Conservation (phyloP, 1,140 invertebrate genomes). For the Papilio xuthus region DNA sequence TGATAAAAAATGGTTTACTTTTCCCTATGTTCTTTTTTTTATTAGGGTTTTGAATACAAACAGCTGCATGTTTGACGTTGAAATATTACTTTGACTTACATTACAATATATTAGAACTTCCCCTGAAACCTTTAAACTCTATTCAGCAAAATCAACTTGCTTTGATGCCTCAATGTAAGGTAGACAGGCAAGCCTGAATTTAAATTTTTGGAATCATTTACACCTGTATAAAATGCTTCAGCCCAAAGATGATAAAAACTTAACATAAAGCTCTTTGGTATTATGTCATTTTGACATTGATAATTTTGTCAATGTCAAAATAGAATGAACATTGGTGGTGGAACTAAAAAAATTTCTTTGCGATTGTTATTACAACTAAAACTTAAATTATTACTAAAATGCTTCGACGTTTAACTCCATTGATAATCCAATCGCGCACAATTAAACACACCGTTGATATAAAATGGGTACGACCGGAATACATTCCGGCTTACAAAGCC, state of each 20-base stretch:
- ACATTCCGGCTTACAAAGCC: constrained; percentile 81
- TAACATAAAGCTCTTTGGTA: neutral
- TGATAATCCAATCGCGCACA: constrained; percentile 59
- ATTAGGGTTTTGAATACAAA: neutral
- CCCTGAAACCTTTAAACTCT: too few species aligned
- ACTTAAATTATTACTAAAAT: constrained; percentile 50
- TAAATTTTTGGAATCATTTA: too few species aligned
- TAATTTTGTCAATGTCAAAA: constrained; percentile 31
- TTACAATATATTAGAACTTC: too few species aligned
- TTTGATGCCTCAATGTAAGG: too few species aligned
- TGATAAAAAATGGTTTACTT: constrained; percentile 48
- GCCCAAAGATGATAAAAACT: too few species aligned
- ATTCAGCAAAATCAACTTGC: too few species aligned
- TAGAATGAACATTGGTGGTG: neutral
- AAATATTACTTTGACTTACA: too few species aligned
- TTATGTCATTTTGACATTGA: neutral
- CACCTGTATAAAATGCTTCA: too few species aligned
- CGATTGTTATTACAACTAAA: constrained; percentile 34
- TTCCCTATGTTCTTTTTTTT: constrained; percentile 16
- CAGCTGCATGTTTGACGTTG: neutral
- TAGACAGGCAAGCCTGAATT: too few species aligned
- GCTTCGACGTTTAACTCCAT: constrained; percentile 60
- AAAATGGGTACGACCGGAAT: constrained; percentile 84
- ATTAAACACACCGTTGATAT: constrained; percentile 81
- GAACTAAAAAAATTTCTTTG: constrained; percentile 12